Conservation (phyloP, 2,888 invertebrate genomes). For the Cynaeus angustus region DNA sequence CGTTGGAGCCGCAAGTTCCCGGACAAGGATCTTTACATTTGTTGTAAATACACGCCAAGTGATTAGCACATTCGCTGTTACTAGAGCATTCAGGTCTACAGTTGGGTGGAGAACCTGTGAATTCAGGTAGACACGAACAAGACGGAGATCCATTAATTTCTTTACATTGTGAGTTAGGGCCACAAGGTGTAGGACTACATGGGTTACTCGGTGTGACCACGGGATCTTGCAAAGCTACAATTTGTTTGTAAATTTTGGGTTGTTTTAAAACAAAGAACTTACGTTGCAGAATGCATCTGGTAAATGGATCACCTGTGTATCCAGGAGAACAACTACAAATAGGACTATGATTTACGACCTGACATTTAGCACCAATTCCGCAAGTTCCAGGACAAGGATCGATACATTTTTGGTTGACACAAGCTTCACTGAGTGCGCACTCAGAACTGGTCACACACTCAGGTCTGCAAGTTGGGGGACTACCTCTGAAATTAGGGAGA, state of each 20-base stretch:
- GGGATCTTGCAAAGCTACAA: constrained; percentile 54
- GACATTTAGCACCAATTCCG: constrained; percentile 84
- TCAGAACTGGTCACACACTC: constrained; percentile 88
- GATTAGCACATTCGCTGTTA: constrained; percentile 70
- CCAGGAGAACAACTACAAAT: constrained; percentile 75
- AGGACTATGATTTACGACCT: constrained; percentile 83
- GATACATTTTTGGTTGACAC: constrained; percentile 85
- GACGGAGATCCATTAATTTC: constrained; percentile 78
- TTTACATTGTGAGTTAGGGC: constrained; percentile 76
- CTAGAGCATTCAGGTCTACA: constrained; percentile 83
- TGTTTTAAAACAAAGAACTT: constrained; percentile 44
- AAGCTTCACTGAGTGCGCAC: constrained; percentile 84
- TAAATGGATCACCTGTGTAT: constrained; percentile 78
- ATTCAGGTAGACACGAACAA: constrained; percentile 81
- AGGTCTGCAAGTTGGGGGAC: constrained; percentile 84
- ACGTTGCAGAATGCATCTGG: constrained; percentile 66
- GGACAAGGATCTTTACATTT: constrained; percentile 74
- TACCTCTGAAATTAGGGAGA: constrained; percentile 69
- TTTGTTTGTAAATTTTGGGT: not conserved
- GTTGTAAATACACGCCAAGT: constrained; percentile 72
- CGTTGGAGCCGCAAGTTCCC: constrained; percentile 73
- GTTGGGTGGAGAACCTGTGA: constrained; percentile 80
- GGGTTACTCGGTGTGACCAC: constrained; percentile 70
- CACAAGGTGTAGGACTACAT: constrained; percentile 73
- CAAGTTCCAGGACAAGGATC: constrained; percentile 91